Evolutionary conservation across 1,140 invertebrate genomes (phyloP).

Genomic region (Radopholus similis): DNA sequence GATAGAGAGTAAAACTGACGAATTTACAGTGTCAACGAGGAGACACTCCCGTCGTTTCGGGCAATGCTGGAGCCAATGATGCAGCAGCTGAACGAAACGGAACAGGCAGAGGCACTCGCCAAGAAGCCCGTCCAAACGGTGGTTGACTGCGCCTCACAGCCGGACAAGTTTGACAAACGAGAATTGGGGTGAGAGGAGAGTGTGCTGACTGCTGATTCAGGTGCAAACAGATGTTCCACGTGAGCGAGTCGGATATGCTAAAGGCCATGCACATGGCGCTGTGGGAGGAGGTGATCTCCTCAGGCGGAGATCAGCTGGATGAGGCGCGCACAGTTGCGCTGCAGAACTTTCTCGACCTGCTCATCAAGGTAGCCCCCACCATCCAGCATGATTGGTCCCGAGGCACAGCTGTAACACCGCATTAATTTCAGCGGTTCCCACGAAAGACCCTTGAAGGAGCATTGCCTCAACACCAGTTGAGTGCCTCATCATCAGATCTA

Average conservation of each 20-base stretch:
- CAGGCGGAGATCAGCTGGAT: constrained; percentile 32
- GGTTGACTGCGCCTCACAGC: constrained; percentile 34
- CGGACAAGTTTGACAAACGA: constrained; percentile 25
- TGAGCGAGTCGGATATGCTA: constrained; percentile 58
- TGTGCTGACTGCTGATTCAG: constrained; percentile 8
- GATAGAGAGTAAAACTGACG: no score
- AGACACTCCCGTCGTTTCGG: constrained; percentile 4
- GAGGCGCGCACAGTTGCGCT: constrained; percentile 46
- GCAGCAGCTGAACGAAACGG: constrained; percentile 12
- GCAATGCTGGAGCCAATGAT: constrained; percentile 11
- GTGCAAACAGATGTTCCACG: constrained; percentile 48
- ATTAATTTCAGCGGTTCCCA: constrained; percentile 17
- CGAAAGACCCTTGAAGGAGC: constrained; percentile 20
- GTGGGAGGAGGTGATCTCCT: constrained; percentile 51
- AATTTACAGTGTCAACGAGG: constrained; percentile 5
- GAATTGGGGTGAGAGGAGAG: no score
- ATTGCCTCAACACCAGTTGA: constrained; percentile 8
- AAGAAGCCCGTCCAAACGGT: constrained; percentile 20
- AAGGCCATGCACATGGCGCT: constrained; percentile 51
- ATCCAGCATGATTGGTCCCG: not conserved
- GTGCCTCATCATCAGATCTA: constrained; percentile 11
- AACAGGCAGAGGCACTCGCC: constrained; percentile 12
- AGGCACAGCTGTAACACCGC: no score
- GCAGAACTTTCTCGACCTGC: constrained; percentile 46
- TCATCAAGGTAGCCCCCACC: constrained; percentile 44